Base-by-base conservation (phyloP, 2,888 invertebrate genomes). In the Carabus problematicus region DNA sequence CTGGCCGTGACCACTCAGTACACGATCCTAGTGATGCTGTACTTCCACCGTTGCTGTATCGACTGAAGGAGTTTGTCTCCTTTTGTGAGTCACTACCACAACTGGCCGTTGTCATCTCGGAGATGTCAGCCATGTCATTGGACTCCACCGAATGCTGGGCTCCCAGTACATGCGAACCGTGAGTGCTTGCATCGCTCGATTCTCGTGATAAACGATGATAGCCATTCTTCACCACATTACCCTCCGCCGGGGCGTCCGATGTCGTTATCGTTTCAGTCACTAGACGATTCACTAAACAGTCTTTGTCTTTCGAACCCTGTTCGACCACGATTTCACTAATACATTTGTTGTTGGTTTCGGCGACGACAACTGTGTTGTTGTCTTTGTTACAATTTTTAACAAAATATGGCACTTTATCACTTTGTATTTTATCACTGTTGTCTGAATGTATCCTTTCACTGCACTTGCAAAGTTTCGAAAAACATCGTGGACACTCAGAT, bases 111-210 rank as follows among this genome's bases (percentile, higher is more conserved):
- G 80, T 80, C 66, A 82, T 75, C 85, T 85, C 1, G 84, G 85
- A 75, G 84, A 85, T 59, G 84, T 85, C 77, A 84, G 85, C 84
- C 84, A 85, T 76, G 72, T 90, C 89, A 74, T 88, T 88, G 0
- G 89, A 90, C 75, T 90, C 90, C 8, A 89, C 85, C 0, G 90
- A 90, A 72, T 88, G 87, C 0, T 88, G 87, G 1, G 87, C 86
- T 76, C 87, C 86, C 54, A 88, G 79, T 7, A 88, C 88, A 0
- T 86, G 86, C 49, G 86, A 81, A 71, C 86, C 85, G 72, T 86
- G 87, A 1, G 86, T 86, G 9, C 82, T 81, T 12, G 82, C 82
- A 70, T 88, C 88, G 12, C 87, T 87, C 0, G 88, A 88, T 75
- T 88, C 88, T 43, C 88, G 84, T 0, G 88, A 88, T 72, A 87